Conservation (phyloP, 2,797 vertebrate genomes). For the Helarctos malayanus region DNA sequence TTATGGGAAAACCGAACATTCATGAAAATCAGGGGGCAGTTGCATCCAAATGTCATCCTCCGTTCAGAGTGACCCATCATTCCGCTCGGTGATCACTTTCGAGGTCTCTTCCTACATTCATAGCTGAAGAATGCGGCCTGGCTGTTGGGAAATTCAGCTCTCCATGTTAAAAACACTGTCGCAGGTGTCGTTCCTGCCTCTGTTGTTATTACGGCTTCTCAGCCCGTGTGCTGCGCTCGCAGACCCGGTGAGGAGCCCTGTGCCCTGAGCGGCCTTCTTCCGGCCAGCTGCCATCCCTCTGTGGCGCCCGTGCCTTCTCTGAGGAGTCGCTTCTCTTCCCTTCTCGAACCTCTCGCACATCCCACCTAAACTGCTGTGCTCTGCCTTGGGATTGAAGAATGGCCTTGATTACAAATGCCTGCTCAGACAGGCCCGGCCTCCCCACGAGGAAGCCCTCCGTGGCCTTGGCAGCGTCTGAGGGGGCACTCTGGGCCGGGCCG, state of each 20-base stretch:
- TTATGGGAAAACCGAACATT: neutral
- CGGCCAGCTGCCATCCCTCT: neutral
- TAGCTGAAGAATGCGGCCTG: conserved; percentile 19
- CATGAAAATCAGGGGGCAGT: neutral
- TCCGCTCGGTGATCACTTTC: neutral
- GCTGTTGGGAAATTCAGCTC: neutral
- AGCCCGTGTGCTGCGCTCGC: neutral
- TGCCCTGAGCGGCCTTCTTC: neutral
- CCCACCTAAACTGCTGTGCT: neutral
- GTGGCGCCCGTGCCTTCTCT: neutral
- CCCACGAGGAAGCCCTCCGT: neutral
- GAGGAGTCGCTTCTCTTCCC: neutral
- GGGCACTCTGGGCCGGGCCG: neutral
- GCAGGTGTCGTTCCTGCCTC: fast-evolving
- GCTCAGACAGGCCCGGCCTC: conserved; percentile 42
- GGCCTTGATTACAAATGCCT: conserved; percentile 54
- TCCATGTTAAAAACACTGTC: neutral
- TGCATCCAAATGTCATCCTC: neutral
- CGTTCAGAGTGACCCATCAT: neutral
- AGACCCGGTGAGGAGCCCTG: neutral
- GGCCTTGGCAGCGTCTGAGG: neutral
- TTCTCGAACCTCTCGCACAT: neutral
- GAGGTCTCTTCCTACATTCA: neutral
- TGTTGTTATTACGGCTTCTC: neutral
- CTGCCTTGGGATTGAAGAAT: conserved; percentile 46